Conservation (phyloP, 2,888 invertebrate species). For the Cephus sareptanus region DNA sequence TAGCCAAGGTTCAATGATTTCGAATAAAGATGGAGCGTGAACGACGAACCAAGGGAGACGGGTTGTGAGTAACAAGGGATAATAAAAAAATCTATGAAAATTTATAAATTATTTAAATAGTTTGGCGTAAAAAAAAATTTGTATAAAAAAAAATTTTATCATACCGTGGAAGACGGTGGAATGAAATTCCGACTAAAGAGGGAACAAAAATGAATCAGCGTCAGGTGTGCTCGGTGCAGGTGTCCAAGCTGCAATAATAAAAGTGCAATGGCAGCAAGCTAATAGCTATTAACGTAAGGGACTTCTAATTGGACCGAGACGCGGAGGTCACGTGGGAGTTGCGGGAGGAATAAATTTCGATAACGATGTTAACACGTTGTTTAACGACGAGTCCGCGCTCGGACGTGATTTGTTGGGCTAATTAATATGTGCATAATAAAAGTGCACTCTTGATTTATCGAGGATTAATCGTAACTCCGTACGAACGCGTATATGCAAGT, state of each 20-base stretch:
- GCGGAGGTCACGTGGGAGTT: not conserved
- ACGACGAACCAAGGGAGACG: not conserved
- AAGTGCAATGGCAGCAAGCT: not conserved
- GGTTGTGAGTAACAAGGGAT: not conserved
- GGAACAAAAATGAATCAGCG: not conserved
- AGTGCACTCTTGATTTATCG: not conserved
- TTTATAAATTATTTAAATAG: no score
- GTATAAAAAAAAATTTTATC: not conserved
- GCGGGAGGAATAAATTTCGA: slow-evolving; percentile 2
- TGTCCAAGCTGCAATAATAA: not conserved
- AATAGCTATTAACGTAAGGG: not conserved
- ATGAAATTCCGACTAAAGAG: not conserved
- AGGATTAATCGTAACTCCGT: not conserved
- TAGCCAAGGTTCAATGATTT: not conserved
- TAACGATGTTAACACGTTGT: slow-evolving; percentile 5
- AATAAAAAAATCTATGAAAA: not conserved
- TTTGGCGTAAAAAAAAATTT: no score
- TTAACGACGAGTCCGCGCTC: not conserved
- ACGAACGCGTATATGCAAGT: not conserved
- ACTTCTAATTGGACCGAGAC: not conserved
- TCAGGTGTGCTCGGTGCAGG: not conserved
- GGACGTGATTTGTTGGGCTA: not conserved
- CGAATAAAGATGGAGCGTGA: not conserved
- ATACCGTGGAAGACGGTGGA: not conserved
- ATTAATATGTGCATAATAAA: slow-evolving; percentile 3